Evolutionary conservation across 2,888 invertebrate genomes (phyloP), one percentile per base, ranked within the genome.

Genomic region (Drosophila antonietae): DNA sequence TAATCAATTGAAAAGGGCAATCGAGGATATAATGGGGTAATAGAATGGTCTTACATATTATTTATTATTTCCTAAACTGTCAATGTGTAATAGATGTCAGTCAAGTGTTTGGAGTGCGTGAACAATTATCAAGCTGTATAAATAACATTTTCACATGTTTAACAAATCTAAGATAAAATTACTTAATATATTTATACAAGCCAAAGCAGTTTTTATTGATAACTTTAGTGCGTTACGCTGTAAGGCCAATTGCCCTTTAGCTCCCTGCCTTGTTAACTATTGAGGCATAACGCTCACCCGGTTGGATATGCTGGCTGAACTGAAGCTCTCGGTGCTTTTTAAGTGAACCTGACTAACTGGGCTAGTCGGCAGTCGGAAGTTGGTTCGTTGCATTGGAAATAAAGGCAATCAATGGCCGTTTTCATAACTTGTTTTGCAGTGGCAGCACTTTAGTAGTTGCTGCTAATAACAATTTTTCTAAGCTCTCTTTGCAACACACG

Each of bases 341-440:
- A 44, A 43, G 57, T 44, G 74, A 51, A 58, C 41, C 69, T 49
- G 56, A 35, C 66, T 60, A 75, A 58, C 66, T 37, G 14, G 58
- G 61, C 52, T 61, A 51, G 53, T 68, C 35, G 23, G 23, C 12
- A 37, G 44, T 10, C 31, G 37, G 60, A 61, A 35, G 33, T 2
- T 15, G 37, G 43, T 15, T 56, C 43, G 58, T 31, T 37, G 57
- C 59, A 72, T 73, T 73, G 43, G 46, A 41, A 73, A 82, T 59
- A 73, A 76, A 82, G 88, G 64, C 86, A 88, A 86, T 88, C 89
- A 86, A 74, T 66, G 81, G 56, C 68, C 65, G 53, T 56, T 68
- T 51, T 73, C 60, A 73, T 81, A 78, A 53, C 64, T 56, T 39
- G 65, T 47, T 52, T 62, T 51, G 44, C 63, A 66, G 68, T 64